Evolutionary conservation across 2,113 vertebrate species (phyloP), one percentile per base, ranked within the genome.

Genomic region (Campylorhamphus procurvoides): DNA sequence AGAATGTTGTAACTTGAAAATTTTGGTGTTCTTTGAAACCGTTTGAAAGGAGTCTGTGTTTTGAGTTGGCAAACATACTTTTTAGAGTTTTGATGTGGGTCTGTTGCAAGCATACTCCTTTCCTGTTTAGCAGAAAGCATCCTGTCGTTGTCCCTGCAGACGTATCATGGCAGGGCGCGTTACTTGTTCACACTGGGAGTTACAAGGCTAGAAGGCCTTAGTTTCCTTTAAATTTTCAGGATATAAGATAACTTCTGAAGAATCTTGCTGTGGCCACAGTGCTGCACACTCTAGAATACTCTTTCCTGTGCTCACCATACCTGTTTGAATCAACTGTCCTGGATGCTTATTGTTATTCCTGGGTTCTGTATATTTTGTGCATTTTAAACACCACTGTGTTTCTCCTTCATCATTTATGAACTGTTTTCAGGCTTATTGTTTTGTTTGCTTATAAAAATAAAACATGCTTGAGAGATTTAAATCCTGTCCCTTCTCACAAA

Each of bases 51-150:
- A 73, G 46, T 13, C 19, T 37, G 3, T 60, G 24, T 66, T 88
- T 62, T 6, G 15, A 16, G 29, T 69, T 81, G 50, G 60, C 68
- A 83, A 4, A 53, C 25, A 5, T 0, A 40, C 0, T 90, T 84
- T 72, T 33, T 27, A 10, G 50, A 28, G 44, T 92, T 88, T 25
- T 78, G 35, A 24, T 83, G 53, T 72, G 62, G 6, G 13, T 63
- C 49, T 72, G 29, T 64, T 62, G 68, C 31, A 69, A 46, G 42
- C 58, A 13, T 15, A 12, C 14, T 94, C 33, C 47, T 73, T 93
- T 94, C 92, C 79, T 77, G 88, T 84, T 77, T 39, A 22, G 55
- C 84, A 66, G 85, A 42, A 95, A 90, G 68, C 78, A 66, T 95
- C 79, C 75, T 92, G 67, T 76, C 53, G 31, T 82, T 95, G 79